Percentiles rank a stretch among this genome's conserved stretches.
Conservation (phyloP, 2,888 invertebrate species). For the Deladenus siricidicola region DNA sequence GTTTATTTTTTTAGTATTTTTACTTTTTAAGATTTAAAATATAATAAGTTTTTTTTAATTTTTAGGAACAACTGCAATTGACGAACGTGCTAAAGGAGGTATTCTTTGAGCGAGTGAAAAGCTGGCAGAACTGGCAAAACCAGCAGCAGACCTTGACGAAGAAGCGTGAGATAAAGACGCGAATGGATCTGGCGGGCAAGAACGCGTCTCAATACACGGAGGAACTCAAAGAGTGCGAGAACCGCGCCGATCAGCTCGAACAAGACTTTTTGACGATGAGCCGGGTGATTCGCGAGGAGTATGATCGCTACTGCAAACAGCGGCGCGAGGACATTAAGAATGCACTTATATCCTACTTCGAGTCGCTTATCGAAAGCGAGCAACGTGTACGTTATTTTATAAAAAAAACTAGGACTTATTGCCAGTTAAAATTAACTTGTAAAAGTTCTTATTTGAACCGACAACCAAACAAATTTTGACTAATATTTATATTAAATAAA, state of each 20-base stretch:
- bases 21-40: no score
- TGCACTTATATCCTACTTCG: slow-evolving; percentile 80
- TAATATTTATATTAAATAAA: no score
- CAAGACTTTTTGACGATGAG: slow-evolving; percentile 73
- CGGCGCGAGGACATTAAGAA: slow-evolving; percentile 85
- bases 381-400: slow-evolving; percentile 17
- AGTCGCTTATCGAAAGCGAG: slow-evolving; percentile 66
- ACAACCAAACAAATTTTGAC: no score
- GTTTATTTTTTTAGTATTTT: no score
- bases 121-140: slow-evolving; percentile 95
- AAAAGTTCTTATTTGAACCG: no score
- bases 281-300: slow-evolving; percentile 63
- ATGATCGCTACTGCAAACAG: slow-evolving; percentile 89
- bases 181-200: slow-evolving; percentile 75
- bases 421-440: no score
- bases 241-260: slow-evolving; percentile 89
- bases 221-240: slow-evolving; percentile 68
- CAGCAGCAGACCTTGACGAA: slow-evolving; percentile 86
- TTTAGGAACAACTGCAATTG: slow-evolving; percentile 31
- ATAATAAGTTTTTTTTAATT: background rate
- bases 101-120: slow-evolving; percentile 69
- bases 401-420: no score
- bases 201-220: slow-evolving; percentile 76
- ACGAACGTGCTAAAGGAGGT: slow-evolving; percentile 60
- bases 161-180: slow-evolving; percentile 84